A percentile compares a stretch with the other conserved stretches of the same genome.
Evolutionary conservation across 2,888 invertebrate genomes (phyloP).

Genomic region (Drosophila sordidula): DNA sequence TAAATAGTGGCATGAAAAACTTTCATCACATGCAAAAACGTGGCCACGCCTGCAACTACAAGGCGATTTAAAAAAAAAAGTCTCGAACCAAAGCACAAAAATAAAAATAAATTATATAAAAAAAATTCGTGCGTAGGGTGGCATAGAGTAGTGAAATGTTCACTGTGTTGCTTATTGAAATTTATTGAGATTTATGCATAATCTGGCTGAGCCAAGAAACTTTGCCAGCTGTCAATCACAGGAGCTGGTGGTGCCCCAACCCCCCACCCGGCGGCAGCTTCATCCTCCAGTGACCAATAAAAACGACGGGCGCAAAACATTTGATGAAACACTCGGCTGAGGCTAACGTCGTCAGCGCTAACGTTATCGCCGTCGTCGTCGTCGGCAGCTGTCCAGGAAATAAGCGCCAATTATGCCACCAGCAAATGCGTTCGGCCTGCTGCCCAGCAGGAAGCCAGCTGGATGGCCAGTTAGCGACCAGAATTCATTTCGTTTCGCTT

Average conservation of each 20-base stretch:
- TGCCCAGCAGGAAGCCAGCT: constrained; percentile 75
- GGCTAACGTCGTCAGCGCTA: constrained; percentile 10
- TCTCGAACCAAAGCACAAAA: not conserved
- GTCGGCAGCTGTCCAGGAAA: constrained; percentile 80
- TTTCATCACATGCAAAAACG: constrained; percentile 41
- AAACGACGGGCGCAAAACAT: constrained; percentile 65
- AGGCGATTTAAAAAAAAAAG: constrained; percentile 19
- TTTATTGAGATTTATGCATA: constrained; percentile 81
- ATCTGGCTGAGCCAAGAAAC: constrained; percentile 61
- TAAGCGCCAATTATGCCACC: constrained; percentile 83
- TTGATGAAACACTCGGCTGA: constrained; percentile 67
- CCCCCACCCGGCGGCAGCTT: constrained; percentile 20
- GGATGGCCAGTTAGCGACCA: constrained; percentile 75
- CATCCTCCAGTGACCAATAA: constrained; percentile 77
- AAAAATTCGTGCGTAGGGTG: not conserved
- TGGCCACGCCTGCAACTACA: not conserved
- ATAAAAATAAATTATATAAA: constrained; percentile 3
- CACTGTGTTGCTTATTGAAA: constrained; percentile 75
- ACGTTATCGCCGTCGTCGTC: constrained; percentile 14
- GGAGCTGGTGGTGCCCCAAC: constrained; percentile 17
- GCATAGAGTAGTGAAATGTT: constrained; percentile 9
- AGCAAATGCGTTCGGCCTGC: constrained; percentile 70
- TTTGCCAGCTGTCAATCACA: constrained; percentile 79
- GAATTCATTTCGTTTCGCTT: constrained; percentile 75
- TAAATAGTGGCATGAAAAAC: constrained; percentile 46